These are phyloP conservation scores for Coelopa pilipes DNA, from an alignment of 2,888 invertebrate species.

Conservation along the genomic window DNA sequence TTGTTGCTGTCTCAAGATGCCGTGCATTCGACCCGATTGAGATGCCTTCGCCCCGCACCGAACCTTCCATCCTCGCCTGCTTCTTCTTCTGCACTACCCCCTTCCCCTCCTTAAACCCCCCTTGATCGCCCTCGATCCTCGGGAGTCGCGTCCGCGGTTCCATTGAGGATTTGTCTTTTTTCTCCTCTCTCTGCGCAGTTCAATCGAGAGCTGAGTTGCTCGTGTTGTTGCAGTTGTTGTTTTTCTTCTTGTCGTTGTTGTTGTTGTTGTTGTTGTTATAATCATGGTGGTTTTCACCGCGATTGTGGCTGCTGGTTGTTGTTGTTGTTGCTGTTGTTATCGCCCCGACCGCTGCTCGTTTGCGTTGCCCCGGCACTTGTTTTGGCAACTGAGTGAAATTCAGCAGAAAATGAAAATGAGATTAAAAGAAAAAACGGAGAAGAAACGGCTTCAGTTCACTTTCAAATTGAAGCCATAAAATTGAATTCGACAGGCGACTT, in stretches of 20 bases:
- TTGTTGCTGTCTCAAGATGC: background rate
- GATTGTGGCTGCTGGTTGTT: no score
- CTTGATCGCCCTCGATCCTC: background rate
- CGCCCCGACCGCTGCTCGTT: no score
- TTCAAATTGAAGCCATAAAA: background rate
- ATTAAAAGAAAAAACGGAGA: no score
- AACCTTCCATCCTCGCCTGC: background rate
- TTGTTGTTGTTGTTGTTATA: no score
- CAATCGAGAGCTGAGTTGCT: background rate
- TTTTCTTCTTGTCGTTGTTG: no score
- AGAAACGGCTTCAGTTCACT: no score
- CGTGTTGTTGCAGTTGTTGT: background rate
- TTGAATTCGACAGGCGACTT: no score
- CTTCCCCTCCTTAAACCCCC: background rate
- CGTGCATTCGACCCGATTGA: slow-evolving; percentile 6
- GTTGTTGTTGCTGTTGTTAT: no score
- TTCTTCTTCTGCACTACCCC: background rate
- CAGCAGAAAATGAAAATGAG: no score
- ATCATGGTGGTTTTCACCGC: no score
- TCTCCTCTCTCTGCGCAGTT: background rate
- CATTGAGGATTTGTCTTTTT: slow-evolving; percentile 15
- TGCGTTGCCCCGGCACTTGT: no score
- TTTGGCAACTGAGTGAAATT: no score
- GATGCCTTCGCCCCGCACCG: background rate
- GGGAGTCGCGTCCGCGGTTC: background rate